These are phyloP conservation scores for Stichopus chloronotus DNA, from an alignment of 35 echinoderm and acorn worm species.

Conservation along the genomic window DNA sequence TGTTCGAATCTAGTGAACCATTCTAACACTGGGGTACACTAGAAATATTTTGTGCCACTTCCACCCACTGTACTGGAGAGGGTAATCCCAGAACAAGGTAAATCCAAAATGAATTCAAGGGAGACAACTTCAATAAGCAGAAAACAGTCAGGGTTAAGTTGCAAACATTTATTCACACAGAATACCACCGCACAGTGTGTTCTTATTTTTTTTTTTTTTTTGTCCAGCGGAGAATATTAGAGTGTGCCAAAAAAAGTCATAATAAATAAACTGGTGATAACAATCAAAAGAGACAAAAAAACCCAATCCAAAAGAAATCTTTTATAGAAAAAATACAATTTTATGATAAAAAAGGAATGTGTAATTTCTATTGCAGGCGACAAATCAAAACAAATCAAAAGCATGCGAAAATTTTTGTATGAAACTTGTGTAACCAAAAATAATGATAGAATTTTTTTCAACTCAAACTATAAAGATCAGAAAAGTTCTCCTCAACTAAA, in stretches of 20 bases:
- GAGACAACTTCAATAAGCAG: neutral
- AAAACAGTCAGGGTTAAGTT: conserved; percentile 33
- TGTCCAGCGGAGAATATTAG: conserved; percentile 61
- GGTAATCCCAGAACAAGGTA: too few relatives aligned
- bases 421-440: conserved; percentile 68
- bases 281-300: conserved; percentile 69
- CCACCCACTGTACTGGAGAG: too few relatives aligned
- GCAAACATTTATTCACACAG: conserved; percentile 71
- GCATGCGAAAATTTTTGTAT: conserved; percentile 63
- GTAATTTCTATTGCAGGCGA: conserved; percentile 66
- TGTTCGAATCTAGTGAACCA: too few relatives aligned
- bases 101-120: too few relatives aligned
- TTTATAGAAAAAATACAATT: conserved; percentile 71
- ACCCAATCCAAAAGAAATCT: conserved; percentile 54
- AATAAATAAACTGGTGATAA: conserved; percentile 50
- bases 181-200: conserved; percentile 68
- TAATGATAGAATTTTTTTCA: conserved; percentile 45
- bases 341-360: conserved; percentile 69
- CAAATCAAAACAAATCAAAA: conserved; percentile 59
- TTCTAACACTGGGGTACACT: too few relatives aligned
- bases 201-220: conserved; percentile 54
- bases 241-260: conserved; percentile 59
- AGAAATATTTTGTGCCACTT: too few relatives aligned
- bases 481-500: neutral
- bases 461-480: conserved; percentile 50